Base-by-base conservation (phyloP, 2,797 vertebrate species). In the Okamejei kenojei region DNA sequence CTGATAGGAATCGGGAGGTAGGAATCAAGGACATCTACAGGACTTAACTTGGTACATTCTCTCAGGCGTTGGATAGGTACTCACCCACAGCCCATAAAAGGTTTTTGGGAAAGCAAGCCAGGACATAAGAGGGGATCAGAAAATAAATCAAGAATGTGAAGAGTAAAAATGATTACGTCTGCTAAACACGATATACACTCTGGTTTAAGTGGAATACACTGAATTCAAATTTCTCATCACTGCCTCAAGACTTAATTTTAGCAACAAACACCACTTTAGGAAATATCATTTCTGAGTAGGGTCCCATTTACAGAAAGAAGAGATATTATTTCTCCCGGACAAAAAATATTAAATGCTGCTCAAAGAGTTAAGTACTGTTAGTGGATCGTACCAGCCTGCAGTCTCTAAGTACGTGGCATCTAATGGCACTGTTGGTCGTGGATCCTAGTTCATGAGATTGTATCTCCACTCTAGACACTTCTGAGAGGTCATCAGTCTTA, bases 361-460 rank as follows among this genome's bases (percentile, higher is more conserved):
- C 71, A 74, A 92, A 92, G 90, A 92, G 90, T 74, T 74, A 74
- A 76, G n/a, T 73, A 74, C 90, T 92, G 35, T 92, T 26, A 74
- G 35, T 23, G 90, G 71, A 92, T 92, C 90, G 26, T 92, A 92
- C 90, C 90, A 54, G 90, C 71, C 90, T 92, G 35, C 45, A 92
- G 71, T 92, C 71, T 92, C 90, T 74, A 92, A 94, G 96, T 97
- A 96, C 98, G 97, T 99, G 99, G 99, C 99, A 99, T 98, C 98
- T 99, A 98, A 96, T 97, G 99, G 99, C 98, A 97, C 99, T 98
- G 98, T 99, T 98, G 98, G 99, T 98, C 99, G 98, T 98, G 98
- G 98, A 92, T 92, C 90, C 90, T 21, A 74, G 71, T 92, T 92
- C 38, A 92, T 92, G 68, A 92, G 84, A 88, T 88, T 92, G 35